Evolutionary conservation across 23 tunicate species (phyloP), one percentile per base, ranked within the genome.

Genomic region (Botrylloides violaceus): DNA sequence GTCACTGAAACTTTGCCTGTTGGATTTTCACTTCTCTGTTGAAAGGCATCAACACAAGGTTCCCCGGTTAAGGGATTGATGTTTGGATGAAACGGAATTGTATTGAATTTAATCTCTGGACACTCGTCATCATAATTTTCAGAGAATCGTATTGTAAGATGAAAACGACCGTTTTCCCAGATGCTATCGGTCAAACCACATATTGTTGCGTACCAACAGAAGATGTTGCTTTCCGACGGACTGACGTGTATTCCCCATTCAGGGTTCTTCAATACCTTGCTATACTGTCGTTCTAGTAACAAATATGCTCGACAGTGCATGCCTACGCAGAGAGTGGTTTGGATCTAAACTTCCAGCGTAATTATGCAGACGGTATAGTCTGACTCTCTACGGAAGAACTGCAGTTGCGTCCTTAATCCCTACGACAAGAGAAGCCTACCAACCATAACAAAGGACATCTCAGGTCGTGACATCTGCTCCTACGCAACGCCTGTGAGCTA

Each of bases 31-130:
- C 31, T 18, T 21, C 20, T 37, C 4, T 61, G 29, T 23, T 70
- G 19, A 47, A 29, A 75, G 26, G 34, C 50, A n/a, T 63, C 58
- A 37, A 35, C 15, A 50, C 72, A 77, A 28, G 50, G 71, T 29
- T 66, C 63, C 24, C 58, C 72, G 24, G 73, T 22, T 29, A 77
- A 19, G 24, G 43, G 71, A 48, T 61, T 30, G 70, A 78, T 80
- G 76, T 87, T 87, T 22, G 95, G 95, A 75, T 87, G 95, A 76
- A 87, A 87, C 1, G 95, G 95, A 35, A 87, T 80, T 15, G 95
- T 87, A 49, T 87, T 87, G 64, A 87, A 87, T 21, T 59, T 56
- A 12, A 87, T 60, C 1, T 61, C 61, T 1, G 95, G 95, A 48
- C 56, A 55, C 7, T 80, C 95, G 57, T 87, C 79, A 76, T 87